Percentiles rank a stretch among this genome's conserved stretches.
These are phyloP conservation scores for Ctenosaura bakeri DNA, from an alignment of 2,797 vertebrate species.

Conservation along the genomic window DNA sequence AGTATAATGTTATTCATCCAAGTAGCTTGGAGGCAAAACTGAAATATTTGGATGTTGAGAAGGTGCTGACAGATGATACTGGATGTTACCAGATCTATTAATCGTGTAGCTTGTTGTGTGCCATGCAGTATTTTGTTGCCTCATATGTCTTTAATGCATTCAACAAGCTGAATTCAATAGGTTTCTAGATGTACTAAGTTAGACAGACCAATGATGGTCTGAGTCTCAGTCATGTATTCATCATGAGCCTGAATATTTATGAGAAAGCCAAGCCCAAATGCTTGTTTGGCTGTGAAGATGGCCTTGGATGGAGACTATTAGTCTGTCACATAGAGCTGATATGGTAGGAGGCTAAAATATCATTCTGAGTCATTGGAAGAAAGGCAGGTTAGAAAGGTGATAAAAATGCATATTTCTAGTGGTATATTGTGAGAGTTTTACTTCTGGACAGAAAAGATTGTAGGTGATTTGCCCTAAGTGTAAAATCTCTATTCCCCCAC, in stretches of 20 bases:
- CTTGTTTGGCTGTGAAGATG: background rate
- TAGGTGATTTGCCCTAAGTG: background rate
- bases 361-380: background rate
- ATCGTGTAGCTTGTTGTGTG: background rate
- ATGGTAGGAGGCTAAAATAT: background rate
- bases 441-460: background rate
- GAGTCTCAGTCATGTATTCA: background rate
- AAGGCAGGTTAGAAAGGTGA: background rate
- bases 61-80: background rate
- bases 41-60: slow-evolving; percentile 3
- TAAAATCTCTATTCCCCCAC: background rate
- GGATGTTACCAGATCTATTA: background rate
- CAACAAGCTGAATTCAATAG: background rate
- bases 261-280: background rate
- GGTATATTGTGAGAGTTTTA: background rate
- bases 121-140: background rate
- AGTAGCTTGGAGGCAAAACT: slow-evolving; percentile 1
- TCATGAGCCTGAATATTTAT: background rate
- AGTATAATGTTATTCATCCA: background rate
- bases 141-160: background rate
- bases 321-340: background rate
- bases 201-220: background rate
- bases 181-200: background rate
- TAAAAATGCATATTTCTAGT: background rate
- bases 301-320: background rate